Evolutionary conservation across 1,140 invertebrate genomes (phyloP).

Genomic region (Lamellibrachia luymesi): DNA sequence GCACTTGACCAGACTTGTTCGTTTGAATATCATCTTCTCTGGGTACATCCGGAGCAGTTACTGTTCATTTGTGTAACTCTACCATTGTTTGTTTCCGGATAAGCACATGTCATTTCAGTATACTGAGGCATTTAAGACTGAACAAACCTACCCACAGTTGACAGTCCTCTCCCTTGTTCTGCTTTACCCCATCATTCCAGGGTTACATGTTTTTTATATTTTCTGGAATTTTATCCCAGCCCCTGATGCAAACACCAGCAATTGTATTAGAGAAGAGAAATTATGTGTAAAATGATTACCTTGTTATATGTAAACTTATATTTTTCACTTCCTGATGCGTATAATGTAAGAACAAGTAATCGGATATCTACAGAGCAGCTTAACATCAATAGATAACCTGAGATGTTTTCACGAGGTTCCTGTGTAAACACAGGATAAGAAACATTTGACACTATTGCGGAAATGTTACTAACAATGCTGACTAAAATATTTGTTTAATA

Average conservation of each 20-base stretch:
- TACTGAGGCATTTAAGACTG: background rate
- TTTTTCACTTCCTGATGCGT: background rate
- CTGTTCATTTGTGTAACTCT: too few relatives aligned
- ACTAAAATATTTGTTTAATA: background rate
- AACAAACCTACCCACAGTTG: background rate
- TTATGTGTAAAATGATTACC: too few relatives aligned
- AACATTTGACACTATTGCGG: background rate
- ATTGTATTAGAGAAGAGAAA: too few relatives aligned
- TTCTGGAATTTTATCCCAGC: background rate
- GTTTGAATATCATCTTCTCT: too few relatives aligned
- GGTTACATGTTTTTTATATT: background rate
- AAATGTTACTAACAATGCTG: background rate
- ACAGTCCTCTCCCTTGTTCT: background rate
- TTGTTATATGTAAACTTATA: too few relatives aligned
- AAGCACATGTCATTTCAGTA: too few relatives aligned
- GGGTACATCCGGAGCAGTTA: too few relatives aligned
- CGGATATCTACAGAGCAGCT: background rate
- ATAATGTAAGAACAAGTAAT: background rate
- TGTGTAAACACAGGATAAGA: background rate
- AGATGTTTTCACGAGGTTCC: too few relatives aligned
- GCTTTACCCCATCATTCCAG: background rate
- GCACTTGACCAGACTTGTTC: too few relatives aligned
- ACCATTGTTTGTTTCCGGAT: too few relatives aligned
- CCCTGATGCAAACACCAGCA: background rate
- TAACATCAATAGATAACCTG: too few relatives aligned